Percentiles rank a stretch among this genome's conserved stretches.
phyloP scores from a whole-genome alignment of 2,113 vertebrate species.

The Eubucco bourcierii region DNA sequence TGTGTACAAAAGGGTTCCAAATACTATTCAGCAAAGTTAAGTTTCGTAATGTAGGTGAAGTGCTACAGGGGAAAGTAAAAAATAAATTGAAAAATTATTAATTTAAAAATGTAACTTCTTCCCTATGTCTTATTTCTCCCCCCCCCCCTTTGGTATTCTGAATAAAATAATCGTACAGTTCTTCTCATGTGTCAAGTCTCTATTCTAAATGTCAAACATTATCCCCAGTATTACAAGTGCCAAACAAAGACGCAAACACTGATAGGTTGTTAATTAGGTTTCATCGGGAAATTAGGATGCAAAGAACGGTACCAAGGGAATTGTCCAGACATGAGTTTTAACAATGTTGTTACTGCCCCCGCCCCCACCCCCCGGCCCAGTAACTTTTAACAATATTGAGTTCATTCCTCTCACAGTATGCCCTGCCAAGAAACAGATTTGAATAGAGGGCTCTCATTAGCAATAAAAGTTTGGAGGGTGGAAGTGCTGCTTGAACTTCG shows the following conservation, averaged over 20 bases:
- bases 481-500: conserved; percentile 15
- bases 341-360: conserved; percentile 15
- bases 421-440: conserved; percentile 28
- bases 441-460: conserved; percentile 40
- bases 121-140: not conserved
- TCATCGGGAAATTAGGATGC: conserved; percentile 28
- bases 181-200: not conserved
- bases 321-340: conserved; percentile 26
- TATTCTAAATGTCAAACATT: conserved; percentile 6
- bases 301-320: not conserved
- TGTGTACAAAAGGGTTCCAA: not conserved
- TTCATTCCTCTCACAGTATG: not conserved
- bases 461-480: conserved; percentile 23
- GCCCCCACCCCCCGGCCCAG: conserved; percentile 17
- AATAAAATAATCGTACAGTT: not conserved
- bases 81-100: not conserved
- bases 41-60: not conserved
- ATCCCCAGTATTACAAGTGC: not conserved
- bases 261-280: conserved; percentile 27
- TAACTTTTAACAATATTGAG: conserved; percentile 32
- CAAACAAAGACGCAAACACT: conserved; percentile 26
- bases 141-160: not conserved
- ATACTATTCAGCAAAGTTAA: not conserved
- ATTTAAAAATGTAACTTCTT: not conserved
- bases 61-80: not conserved